These are phyloP conservation scores for Carlito syrichta DNA, from an alignment of 2,113 vertebrate species.

Conservation along the genomic window DNA sequence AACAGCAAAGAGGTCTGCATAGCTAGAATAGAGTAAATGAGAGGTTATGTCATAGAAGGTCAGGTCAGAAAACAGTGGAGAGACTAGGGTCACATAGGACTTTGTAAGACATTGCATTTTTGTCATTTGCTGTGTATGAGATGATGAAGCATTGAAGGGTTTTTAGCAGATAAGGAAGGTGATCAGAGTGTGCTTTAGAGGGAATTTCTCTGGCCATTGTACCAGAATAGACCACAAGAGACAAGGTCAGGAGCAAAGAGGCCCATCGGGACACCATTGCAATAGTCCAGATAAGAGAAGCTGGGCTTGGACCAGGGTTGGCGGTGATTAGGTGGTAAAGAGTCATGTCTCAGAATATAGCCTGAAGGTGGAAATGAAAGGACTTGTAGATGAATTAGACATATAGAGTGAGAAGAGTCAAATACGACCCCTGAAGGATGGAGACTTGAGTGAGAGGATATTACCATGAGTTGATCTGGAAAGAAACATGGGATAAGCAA, in stretches of 20 bases:
- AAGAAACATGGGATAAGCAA: not conserved
- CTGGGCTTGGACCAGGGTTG: not conserved
- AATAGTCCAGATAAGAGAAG: not conserved
- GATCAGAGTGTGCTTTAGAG: not conserved
- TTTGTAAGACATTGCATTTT: not conserved
- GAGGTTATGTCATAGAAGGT: rapidly evolving
- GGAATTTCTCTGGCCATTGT: not conserved
- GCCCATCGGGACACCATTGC: not conserved
- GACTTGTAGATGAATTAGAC: not conserved
- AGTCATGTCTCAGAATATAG: rapidly evolving
- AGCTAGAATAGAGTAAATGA: not conserved
- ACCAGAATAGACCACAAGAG: not conserved
- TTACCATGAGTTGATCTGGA: not conserved
- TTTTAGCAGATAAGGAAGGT: not conserved
- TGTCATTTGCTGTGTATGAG: not conserved
- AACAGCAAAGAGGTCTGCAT: not conserved
- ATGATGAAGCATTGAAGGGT: too few species aligned
- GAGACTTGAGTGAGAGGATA: too few species aligned
- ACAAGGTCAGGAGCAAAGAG: not conserved
- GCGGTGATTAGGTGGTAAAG: not conserved
- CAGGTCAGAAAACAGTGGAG: not conserved
- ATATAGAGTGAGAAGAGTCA: not conserved
- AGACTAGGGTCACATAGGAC: not conserved
- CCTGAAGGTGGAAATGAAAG: not conserved
- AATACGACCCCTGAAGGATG: too few species aligned